Percentiles rank a stretch among this genome's conserved stretches.
phyloP scores from a whole-genome alignment of 2,113 vertebrate species.

The Lagopus muta region DNA sequence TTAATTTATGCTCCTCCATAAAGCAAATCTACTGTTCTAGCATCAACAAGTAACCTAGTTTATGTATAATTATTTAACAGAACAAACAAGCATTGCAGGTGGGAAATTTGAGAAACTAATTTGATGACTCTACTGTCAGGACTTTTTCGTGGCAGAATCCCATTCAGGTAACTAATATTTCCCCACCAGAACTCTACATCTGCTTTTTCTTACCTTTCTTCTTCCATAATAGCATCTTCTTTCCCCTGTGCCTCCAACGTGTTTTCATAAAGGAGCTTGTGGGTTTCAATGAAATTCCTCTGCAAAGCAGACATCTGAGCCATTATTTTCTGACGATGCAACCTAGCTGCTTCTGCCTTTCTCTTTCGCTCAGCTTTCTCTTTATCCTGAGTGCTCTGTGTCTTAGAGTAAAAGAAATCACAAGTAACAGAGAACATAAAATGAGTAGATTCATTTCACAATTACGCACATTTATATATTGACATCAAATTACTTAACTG shows the following conservation, averaged over 20 bases:
- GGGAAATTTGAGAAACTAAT: neutral
- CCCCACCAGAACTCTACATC: neutral
- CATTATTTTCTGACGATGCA: conserved; percentile 98
- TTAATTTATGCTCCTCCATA: neutral
- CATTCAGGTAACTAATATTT: neutral
- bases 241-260: conserved; percentile 86
- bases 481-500: neutral
- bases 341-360: conserved; percentile 94
- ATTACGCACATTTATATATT: neutral
- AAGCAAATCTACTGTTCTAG: neutral
- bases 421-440: neutral
- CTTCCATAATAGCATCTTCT: conserved; percentile 76
- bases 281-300: conserved; percentile 97
- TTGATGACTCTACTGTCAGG: neutral
- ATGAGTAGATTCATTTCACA: neutral
- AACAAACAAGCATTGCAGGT: neutral
- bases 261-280: conserved; percentile 94
- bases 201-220: conserved; percentile 72
- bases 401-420: conserved; percentile 16
- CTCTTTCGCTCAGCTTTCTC: conserved; percentile 96
- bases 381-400: conserved; percentile 89
- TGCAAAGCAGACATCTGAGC: conserved; percentile 98
- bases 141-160: neutral
- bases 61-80: neutral
- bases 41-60: neutral